phyloP scores from a whole-genome alignment of 2,888 invertebrate genomes.

The Melanostoma mellinum region DNA sequence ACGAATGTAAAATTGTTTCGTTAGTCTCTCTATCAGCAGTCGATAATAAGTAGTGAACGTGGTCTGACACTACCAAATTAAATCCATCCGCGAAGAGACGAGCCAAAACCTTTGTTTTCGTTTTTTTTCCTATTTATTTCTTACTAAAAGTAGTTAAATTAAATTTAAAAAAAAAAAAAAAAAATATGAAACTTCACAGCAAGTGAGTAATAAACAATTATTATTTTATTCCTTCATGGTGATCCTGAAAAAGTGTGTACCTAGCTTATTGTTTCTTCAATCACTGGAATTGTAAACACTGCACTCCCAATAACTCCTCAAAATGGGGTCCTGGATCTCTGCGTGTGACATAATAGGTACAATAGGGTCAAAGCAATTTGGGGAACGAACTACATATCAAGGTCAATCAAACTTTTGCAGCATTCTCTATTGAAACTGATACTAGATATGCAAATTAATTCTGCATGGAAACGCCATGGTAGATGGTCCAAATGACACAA shows the following conservation, averaged over 20 bases:
- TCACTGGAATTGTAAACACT: conserved; percentile 21
- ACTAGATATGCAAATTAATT: conserved; percentile 65
- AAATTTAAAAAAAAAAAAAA: conserved; percentile 30
- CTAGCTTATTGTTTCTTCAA: conserved; percentile 9
- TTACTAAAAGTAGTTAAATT: conserved; percentile 16
- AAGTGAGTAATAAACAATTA: conserved; percentile 60
- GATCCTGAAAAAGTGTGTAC: conserved; percentile 23
- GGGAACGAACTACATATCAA: conserved; percentile 58
- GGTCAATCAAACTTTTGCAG: conserved; percentile 57
- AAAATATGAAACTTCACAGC: conserved; percentile 62
- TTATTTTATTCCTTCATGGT: not conserved
- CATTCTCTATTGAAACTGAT: conserved; percentile 60
- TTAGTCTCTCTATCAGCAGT: conserved; percentile 75
- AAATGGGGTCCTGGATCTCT: no score
- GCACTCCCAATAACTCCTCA: not conserved
- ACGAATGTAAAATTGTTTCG: conserved; percentile 73
- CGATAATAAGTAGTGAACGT: conserved; percentile 77
- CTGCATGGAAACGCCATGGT: conserved; percentile 56
- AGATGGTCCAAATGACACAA: conserved; percentile 55
- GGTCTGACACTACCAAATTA: conserved; percentile 76
- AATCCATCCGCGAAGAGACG: conserved; percentile 61
- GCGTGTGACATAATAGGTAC: no score
- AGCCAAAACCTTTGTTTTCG: conserved; percentile 48
- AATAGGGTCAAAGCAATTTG: not conserved
- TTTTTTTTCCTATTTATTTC: conserved; percentile 7